Percentiles rank a stretch among this genome's conserved stretches.
Evolutionary conservation across 2,797 vertebrate genomes (phyloP).

Genomic region (Ambastaia sidthimunki): DNA sequence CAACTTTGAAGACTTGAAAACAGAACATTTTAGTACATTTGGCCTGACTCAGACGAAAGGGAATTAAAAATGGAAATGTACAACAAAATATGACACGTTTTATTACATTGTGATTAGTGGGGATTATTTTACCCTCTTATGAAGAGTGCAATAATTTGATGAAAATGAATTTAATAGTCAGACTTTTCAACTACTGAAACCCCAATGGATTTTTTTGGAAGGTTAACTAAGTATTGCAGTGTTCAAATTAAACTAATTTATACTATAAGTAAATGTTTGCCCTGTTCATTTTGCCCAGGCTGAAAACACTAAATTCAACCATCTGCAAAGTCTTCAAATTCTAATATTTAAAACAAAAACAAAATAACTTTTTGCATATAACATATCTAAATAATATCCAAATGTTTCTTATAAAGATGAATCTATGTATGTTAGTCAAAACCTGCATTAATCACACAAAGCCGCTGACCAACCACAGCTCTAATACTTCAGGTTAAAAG

Average conservation of each 20-base stretch:
- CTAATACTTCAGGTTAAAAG: slow-evolving; percentile 59
- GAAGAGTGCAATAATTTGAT: slow-evolving; percentile 17
- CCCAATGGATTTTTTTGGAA: slow-evolving; percentile 34
- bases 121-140: slow-evolving; percentile 31
- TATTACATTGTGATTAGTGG: slow-evolving; percentile 38
- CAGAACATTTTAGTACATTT: slow-evolving; percentile 20
- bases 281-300: slow-evolving; percentile 5
- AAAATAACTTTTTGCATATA: background rate
- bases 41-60: background rate
- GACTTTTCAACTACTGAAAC: slow-evolving; percentile 28
- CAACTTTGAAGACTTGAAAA: slow-evolving; percentile 20
- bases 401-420: slow-evolving; percentile 15
- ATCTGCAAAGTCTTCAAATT: background rate
- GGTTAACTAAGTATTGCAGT: slow-evolving; percentile 14
- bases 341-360: background rate
- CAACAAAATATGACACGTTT: slow-evolving; percentile 38
- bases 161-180: slow-evolving; percentile 17
- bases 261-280: background rate
- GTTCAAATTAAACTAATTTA: slow-evolving; percentile 25
- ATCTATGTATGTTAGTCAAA: slow-evolving; percentile 35
- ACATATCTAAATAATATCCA: background rate
- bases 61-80: slow-evolving; percentile 39
- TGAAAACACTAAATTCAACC: background rate
- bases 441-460: slow-evolving; percentile 51
- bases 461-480: slow-evolving; percentile 56